phyloP scores from a whole-genome alignment of 2,113 vertebrate species.

The Sterna hirundo region DNA sequence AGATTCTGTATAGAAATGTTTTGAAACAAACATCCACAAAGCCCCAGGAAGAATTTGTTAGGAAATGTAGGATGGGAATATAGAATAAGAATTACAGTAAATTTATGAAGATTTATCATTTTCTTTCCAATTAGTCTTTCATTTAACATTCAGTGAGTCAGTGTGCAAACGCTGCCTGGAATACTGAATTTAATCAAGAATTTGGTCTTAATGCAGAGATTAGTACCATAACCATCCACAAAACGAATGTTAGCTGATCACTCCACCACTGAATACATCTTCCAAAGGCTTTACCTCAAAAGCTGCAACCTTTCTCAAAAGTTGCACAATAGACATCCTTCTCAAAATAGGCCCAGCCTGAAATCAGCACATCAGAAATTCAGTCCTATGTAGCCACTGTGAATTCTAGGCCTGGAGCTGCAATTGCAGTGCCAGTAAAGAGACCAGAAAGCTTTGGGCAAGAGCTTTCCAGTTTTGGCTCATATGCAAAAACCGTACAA shows the following conservation, averaged over 20 bases:
- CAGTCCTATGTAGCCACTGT: neutral
- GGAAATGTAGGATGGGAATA: neutral
- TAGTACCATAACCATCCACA: neutral
- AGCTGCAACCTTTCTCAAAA: neutral
- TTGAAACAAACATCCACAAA: neutral
- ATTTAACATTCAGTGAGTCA: slow-evolving; percentile 43
- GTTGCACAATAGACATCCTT: neutral
- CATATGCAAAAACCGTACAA: neutral
- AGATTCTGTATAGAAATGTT: neutral
- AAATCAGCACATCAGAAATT: slow-evolving; percentile 10
- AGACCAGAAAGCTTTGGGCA: neutral
- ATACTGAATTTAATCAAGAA: slow-evolving; percentile 51
- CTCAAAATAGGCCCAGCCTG: neutral
- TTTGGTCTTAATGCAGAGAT: slow-evolving; percentile 57
- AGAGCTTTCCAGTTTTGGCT: neutral
- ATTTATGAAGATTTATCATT: slow-evolving; percentile 10
- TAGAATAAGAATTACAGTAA: neutral
- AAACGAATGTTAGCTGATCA: slow-evolving; percentile 14
- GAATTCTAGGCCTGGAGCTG: neutral
- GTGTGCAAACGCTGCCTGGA: neutral
- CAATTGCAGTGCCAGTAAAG: neutral
- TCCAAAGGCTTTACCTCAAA: neutral
- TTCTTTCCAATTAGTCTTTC: slow-evolving; percentile 27
- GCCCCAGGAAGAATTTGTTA: neutral
- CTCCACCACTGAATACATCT: neutral